Conservation (phyloP, 2,888 invertebrate genomes). For the Bhutanitis thaidina region DNA sequence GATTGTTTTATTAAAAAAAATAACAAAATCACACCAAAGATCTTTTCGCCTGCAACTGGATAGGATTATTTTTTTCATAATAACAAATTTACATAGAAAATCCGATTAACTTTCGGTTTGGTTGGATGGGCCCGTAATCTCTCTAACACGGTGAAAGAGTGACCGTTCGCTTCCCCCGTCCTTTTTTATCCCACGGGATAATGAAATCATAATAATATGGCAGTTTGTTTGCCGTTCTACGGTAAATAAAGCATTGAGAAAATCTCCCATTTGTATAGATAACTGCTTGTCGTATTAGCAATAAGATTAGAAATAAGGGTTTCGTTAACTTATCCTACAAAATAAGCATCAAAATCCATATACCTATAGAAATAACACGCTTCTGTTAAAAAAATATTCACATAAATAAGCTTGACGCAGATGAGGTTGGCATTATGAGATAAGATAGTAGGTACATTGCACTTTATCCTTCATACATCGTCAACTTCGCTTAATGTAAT, state of each 20-base stretch:
- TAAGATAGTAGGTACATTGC: not conserved
- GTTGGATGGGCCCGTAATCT: slow-evolving; percentile 48
- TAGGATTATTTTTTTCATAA: slow-evolving; percentile 50
- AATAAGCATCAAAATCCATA: slow-evolving; percentile 10
- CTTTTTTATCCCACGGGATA: slow-evolving; percentile 44
- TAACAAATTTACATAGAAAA: slow-evolving; percentile 64
- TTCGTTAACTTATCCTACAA: slow-evolving; percentile 15
- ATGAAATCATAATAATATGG: slow-evolving; percentile 37
- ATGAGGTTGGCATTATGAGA: too few relatives aligned
- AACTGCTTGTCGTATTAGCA: slow-evolving; percentile 40
- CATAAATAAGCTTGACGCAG: not conserved
- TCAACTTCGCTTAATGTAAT: too few relatives aligned
- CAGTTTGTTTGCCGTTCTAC: slow-evolving; percentile 44
- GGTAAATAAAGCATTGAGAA: slow-evolving; percentile 38
- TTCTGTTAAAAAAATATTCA: not conserved
- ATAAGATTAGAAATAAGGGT: slow-evolving; percentile 39
- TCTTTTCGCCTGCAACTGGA: slow-evolving; percentile 39
- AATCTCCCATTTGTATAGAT: slow-evolving; percentile 30
- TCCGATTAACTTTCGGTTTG: slow-evolving; percentile 60
- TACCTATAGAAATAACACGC: slow-evolving; percentile 11
- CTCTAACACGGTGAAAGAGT: slow-evolving; percentile 42
- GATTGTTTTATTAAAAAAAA: slow-evolving; percentile 27
- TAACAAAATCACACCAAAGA: slow-evolving; percentile 27
- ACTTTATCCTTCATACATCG: not conserved
- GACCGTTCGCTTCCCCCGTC: slow-evolving; percentile 41